A percentile compares a stretch with the other conserved stretches of the same genome.
phyloP scores from a whole-genome alignment of 2,113 vertebrate genomes.

The Rhadina sibilatrix region DNA sequence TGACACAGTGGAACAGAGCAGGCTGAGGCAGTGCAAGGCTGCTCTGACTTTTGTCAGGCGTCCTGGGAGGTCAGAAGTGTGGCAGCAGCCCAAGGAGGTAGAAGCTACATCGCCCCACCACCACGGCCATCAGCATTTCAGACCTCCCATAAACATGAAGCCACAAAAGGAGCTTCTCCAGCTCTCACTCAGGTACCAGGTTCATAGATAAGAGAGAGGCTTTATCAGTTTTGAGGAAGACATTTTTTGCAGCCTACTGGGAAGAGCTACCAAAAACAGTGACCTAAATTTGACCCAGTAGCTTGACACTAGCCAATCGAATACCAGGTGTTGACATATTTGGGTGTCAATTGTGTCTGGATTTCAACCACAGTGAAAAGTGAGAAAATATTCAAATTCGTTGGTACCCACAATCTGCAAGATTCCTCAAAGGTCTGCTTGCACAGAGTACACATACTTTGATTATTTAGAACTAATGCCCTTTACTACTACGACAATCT shows the following conservation, averaged over 20 bases:
- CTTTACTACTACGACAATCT: background rate
- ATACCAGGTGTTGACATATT: background rate
- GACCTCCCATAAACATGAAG: background rate
- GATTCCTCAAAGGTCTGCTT: background rate
- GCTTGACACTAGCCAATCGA: background rate
- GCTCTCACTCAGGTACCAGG: rapidly evolving
- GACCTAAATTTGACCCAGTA: background rate
- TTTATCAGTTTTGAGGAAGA: background rate
- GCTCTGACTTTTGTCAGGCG: background rate
- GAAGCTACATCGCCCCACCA: background rate
- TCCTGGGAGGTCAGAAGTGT: background rate
- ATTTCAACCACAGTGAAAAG: background rate
- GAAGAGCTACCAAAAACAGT: background rate
- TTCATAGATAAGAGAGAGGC: background rate
- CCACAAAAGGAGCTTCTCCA: background rate
- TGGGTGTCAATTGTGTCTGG: background rate
- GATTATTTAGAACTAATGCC: background rate
- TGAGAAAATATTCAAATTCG: background rate
- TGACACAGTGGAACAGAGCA: background rate
- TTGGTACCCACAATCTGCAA: background rate
- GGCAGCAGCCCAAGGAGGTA: background rate
- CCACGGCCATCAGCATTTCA: background rate
- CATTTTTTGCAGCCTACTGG: background rate
- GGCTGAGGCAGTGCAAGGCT: background rate
- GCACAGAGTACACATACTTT: background rate